Evolutionary conservation across 1,140 invertebrate species (phyloP).

Genomic region (Harpegnathos saltator): DNA sequence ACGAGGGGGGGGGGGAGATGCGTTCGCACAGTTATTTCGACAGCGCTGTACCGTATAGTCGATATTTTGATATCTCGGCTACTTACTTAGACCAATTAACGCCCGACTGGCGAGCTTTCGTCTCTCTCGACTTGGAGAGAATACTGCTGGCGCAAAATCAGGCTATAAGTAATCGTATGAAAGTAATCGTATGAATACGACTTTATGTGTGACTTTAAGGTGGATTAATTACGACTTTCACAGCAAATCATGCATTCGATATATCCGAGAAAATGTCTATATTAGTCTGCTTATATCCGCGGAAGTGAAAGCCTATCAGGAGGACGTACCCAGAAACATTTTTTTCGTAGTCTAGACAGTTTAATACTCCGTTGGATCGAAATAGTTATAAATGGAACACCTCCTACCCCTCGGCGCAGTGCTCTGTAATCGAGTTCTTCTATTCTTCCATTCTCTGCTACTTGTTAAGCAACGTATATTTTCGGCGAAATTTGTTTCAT

Average conservation of each 20-base stretch:
- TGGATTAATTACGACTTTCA: too few relatives aligned
- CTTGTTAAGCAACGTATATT: constrained; percentile 56
- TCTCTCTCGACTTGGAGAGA: too few relatives aligned
- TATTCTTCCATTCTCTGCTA: constrained; percentile 45
- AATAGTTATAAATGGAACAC: constrained; percentile 37
- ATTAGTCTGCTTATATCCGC: background rate
- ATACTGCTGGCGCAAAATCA: background rate
- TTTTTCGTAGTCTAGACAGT: constrained; percentile 33
- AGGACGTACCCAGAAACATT: background rate
- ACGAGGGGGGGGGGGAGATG: constrained; percentile 68
- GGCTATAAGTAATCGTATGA: too few relatives aligned
- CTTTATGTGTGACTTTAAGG: too few relatives aligned
- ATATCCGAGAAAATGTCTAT: background rate
- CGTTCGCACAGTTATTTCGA: background rate
- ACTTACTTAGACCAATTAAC: constrained; percentile 21
- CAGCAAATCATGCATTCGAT: background rate
- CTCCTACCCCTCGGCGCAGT: background rate
- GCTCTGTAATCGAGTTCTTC: constrained; percentile 47
- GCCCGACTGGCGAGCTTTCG: background rate
- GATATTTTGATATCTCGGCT: constrained; percentile 1
- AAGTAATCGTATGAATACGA: too few relatives aligned
- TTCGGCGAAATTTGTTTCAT: constrained; percentile 49
- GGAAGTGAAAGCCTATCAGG: background rate
- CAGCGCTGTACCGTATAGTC: background rate
- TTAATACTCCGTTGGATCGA: constrained; percentile 31